Conservation (phyloP, 2,113 vertebrate genomes). For the Prochilodus magdalenae region DNA sequence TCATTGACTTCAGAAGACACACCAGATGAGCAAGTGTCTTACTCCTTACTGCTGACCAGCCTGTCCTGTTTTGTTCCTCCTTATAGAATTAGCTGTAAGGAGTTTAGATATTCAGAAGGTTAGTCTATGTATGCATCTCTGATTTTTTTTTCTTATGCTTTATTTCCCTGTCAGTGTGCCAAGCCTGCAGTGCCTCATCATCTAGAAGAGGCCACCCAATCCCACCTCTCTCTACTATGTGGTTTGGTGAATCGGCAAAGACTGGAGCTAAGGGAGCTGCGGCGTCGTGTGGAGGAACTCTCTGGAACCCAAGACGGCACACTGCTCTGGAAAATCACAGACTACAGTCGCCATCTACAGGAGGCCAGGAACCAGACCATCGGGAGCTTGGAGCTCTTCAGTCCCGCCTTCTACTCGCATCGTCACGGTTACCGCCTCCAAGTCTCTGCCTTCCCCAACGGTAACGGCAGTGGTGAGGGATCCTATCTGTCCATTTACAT, state of each 20-base stretch:
- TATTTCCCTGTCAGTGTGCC: constrained; percentile 80
- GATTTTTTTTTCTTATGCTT: background rate
- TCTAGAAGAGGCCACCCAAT: constrained; percentile 91
- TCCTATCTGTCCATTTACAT: constrained; percentile 95
- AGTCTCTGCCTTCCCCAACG: constrained; percentile 94
- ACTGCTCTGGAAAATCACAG: constrained; percentile 95
- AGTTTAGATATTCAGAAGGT: no score
- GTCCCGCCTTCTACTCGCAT: constrained; percentile 96
- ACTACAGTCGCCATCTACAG: constrained; percentile 91
- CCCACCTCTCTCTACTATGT: constrained; percentile 93
- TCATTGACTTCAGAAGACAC: no score
- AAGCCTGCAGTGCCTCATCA: constrained; percentile 92
- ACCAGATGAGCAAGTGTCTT: no score
- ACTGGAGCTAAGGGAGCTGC: constrained; percentile 92
- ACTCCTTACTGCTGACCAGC: no score
- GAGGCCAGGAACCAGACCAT: constrained; percentile 92
- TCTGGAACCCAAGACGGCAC: constrained; percentile 90
- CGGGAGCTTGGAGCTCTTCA: constrained; percentile 89
- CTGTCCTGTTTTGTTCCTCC: no score
- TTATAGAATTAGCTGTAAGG: no score
- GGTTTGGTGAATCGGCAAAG: constrained; percentile 92
- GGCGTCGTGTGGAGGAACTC: constrained; percentile 92
- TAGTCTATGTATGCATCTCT: background rate
- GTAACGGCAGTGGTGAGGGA: constrained; percentile 96
- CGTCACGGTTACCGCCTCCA: constrained; percentile 97